Evolutionary conservation across 2,888 invertebrate species (phyloP).

Genomic region (Deroplatys truncata): DNA sequence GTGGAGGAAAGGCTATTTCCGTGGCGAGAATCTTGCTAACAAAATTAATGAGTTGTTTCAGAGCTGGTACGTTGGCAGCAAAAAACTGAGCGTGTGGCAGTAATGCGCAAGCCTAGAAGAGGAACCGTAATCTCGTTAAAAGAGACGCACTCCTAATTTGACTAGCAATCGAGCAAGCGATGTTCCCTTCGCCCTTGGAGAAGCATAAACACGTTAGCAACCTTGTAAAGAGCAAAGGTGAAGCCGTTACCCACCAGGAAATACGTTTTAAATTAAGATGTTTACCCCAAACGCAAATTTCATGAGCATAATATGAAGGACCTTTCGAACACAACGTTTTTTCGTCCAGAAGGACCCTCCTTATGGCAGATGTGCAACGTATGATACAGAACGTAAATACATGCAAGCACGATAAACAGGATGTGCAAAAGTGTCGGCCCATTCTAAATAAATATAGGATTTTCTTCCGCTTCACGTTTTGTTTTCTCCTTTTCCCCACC

Average conservation of each 20-base stretch:
- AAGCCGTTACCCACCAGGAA: not conserved
- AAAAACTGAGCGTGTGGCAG: not conserved
- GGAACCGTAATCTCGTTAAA: not conserved
- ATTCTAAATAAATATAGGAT: no score
- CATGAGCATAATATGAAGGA: no score
- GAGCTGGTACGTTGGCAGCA: not conserved
- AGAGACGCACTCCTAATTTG: not conserved
- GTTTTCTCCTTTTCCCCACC: no score
- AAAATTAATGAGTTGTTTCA: not conserved
- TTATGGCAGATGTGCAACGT: no score
- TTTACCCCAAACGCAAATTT: not conserved
- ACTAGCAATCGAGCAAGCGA: not conserved
- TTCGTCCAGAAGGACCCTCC: no score
- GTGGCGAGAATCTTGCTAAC: not conserved
- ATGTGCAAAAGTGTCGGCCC: no score
- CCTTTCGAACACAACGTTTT: no score
- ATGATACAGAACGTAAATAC: no score
- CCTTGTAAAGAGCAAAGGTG: not conserved
- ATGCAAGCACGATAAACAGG: no score
- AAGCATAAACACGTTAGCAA: not conserved
- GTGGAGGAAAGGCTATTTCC: not conserved
- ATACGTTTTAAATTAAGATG: not conserved
- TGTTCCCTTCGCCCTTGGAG: not conserved
- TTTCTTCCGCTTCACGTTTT: no score
- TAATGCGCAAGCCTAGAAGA: not conserved